These are phyloP conservation scores for Epizoanthus rinbou DNA, from an alignment of 92 coral and sea anemone species.

Conservation along the genomic window DNA sequence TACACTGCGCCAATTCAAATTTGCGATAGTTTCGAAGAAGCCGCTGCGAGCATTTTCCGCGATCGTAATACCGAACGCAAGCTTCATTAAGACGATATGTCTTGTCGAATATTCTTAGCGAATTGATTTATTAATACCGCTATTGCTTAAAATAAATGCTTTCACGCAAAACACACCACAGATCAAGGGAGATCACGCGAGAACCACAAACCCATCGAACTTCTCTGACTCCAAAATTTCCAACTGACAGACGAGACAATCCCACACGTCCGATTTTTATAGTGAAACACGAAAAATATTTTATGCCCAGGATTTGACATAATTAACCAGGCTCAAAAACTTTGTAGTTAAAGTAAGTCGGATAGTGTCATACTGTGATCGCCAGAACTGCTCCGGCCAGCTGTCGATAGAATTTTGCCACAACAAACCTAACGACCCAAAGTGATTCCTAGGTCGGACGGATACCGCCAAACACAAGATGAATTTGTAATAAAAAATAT, in stretches of 20 bases:
- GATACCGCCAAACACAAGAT: not conserved
- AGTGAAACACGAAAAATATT: not conserved
- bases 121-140: slow-evolving; percentile 31
- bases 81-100: not conserved
- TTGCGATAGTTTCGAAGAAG: not conserved
- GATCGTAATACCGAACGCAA: not conserved
- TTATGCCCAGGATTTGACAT: not conserved
- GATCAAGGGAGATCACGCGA: slow-evolving; percentile 44
- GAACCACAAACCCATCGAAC: not conserved
- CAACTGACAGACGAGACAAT: slow-evolving; percentile 10
- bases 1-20: not conserved
- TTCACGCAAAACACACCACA: slow-evolving; percentile 42
- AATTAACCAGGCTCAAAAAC: slow-evolving; percentile 13
- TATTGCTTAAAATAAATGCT: slow-evolving; percentile 22
- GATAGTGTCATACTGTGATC: slow-evolving; percentile 23
- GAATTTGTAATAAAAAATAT: not conserved
- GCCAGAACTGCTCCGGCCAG: not conserved
- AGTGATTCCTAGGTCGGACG: slow-evolving; percentile 29
- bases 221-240: not conserved
- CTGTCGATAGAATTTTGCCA: slow-evolving; percentile 5
- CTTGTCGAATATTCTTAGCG: slow-evolving; percentile 3
- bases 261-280: not conserved
- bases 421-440: slow-evolving; percentile 28
- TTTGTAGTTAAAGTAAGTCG: slow-evolving; percentile 3
- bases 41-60: not conserved